Conservation (phyloP, 2,113 vertebrate species). For the Sander lucioperca region DNA sequence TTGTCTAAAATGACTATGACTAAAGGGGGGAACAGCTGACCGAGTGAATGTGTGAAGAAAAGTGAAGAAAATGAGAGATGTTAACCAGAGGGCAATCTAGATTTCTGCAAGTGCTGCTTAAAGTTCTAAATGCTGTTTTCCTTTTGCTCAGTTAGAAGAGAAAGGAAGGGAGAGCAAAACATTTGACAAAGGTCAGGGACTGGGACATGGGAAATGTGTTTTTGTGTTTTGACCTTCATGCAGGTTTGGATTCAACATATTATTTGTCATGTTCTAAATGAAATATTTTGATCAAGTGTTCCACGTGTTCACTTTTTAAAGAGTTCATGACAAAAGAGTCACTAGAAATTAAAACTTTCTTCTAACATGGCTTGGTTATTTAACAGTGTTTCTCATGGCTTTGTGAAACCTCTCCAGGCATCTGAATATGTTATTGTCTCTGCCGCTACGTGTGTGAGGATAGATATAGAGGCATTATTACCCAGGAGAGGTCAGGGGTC, state of each 20-base stretch:
- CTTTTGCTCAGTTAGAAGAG: slow-evolving; percentile 35
- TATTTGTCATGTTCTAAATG: slow-evolving; percentile 12
- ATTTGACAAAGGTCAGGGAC: slow-evolving; percentile 61
- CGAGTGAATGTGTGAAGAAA: slow-evolving; percentile 57
- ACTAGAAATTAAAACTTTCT: slow-evolving; percentile 42
- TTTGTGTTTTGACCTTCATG: slow-evolving; percentile 17
- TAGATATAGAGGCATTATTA: slow-evolving; percentile 84
- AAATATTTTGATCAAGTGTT: slow-evolving; percentile 28
- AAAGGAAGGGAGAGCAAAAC: slow-evolving; percentile 54
- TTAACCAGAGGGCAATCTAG: slow-evolving; percentile 63
- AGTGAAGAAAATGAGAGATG: slow-evolving; percentile 66
- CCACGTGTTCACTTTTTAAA: slow-evolving; percentile 1
- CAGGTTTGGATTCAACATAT: slow-evolving; percentile 25
- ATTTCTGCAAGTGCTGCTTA: slow-evolving; percentile 62
- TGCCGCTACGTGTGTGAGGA: slow-evolving; percentile 78
- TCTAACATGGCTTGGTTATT: slow-evolving; percentile 44
- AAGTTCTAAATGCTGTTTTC: slow-evolving; percentile 61
- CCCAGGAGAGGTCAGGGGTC: slow-evolving; percentile 86
- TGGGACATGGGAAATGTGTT: slow-evolving; percentile 27
- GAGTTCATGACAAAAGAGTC: slow-evolving; percentile 13
- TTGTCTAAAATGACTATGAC: slow-evolving; percentile 73
- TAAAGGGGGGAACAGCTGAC: slow-evolving; percentile 76
- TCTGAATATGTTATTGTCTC: slow-evolving; percentile 79
- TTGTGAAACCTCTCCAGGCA: slow-evolving; percentile 63
- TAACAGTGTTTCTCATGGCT: slow-evolving; percentile 49